phyloP scores from a whole-genome alignment of 2,888 invertebrate species.

The Agrochola macilenta region DNA sequence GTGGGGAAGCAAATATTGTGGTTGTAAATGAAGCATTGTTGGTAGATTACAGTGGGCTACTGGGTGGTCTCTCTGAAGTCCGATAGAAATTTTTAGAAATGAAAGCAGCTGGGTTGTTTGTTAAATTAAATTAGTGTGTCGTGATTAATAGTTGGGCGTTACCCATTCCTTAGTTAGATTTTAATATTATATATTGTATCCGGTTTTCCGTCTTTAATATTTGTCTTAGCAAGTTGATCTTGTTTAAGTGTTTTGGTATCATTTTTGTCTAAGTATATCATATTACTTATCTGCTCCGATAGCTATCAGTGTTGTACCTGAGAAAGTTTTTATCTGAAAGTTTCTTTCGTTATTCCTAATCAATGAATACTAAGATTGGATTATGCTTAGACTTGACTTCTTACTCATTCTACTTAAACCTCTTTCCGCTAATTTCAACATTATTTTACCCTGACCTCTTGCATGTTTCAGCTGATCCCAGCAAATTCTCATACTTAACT shows the following conservation, averaged over 20 bases:
- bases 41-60: constrained; percentile 4
- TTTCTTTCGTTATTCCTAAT: no score
- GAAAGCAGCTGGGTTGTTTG: constrained; percentile 22
- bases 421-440: not conserved
- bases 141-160: constrained; percentile 41
- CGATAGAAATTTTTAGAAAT: not conserved
- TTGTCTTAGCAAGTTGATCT: not conserved
- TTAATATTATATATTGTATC: constrained; percentile 6
- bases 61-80: constrained; percentile 37
- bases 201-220: not conserved
- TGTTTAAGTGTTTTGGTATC: no score
- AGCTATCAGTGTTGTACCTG: no score
- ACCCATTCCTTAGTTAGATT: constrained; percentile 6
- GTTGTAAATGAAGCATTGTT: constrained; percentile 31
- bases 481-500: not conserved
- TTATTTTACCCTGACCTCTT: constrained; percentile 1
- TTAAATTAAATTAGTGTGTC: constrained; percentile 36
- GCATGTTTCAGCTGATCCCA: constrained; percentile 24
- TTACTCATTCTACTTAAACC: not conserved
- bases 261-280: no score
- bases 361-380: no score
- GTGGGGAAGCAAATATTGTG: constrained; percentile 44
- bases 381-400: no score
- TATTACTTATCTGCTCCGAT: no score
- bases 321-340: no score